Evolutionary conservation across 1,140 invertebrate genomes (phyloP).

Genomic region (Teleopsis dalmanni): DNA sequence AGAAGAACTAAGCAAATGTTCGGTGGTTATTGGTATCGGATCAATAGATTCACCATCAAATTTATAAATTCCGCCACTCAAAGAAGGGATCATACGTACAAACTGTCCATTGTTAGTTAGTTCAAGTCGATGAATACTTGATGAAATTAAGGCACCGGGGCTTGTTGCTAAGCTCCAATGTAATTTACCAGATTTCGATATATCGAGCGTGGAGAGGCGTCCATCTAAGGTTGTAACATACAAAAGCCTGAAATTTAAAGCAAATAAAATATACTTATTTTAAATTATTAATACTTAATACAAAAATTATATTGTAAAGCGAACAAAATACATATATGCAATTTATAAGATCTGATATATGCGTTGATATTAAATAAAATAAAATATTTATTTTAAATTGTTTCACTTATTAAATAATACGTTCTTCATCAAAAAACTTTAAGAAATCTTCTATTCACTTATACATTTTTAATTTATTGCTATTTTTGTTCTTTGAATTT

Average conservation of each 20-base stretch:
- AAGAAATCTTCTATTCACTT: too few species aligned
- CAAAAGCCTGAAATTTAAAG: conserved; percentile 58
- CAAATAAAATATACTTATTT: too few species aligned
- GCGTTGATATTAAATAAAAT: too few species aligned
- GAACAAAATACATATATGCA: too few species aligned
- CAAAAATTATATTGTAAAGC: too few species aligned
- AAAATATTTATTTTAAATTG: too few species aligned
- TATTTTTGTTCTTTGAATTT: too few species aligned
- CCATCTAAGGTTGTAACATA: conserved; percentile 87
- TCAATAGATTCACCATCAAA: conserved; percentile 85
- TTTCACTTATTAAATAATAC: too few species aligned
- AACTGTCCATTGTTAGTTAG: conserved; percentile 77
- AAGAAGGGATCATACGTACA: conserved; percentile 81
- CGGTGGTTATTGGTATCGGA: conserved; percentile 75
- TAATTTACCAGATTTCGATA: conserved; percentile 56
- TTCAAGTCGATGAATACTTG: conserved; percentile 76
- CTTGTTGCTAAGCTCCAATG: conserved; percentile 69
- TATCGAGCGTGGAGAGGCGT: conserved; percentile 67
- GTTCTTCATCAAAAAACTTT: too few species aligned
- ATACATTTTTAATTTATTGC: too few species aligned
- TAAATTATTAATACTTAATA: too few species aligned
- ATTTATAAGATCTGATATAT: too few species aligned
- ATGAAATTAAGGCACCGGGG: conserved; percentile 67
- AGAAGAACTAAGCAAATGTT: conserved; percentile 74
- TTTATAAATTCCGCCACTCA: conserved; percentile 83